Conservation (phyloP, 2,797 vertebrate species). For the Helostoma temminkii region DNA sequence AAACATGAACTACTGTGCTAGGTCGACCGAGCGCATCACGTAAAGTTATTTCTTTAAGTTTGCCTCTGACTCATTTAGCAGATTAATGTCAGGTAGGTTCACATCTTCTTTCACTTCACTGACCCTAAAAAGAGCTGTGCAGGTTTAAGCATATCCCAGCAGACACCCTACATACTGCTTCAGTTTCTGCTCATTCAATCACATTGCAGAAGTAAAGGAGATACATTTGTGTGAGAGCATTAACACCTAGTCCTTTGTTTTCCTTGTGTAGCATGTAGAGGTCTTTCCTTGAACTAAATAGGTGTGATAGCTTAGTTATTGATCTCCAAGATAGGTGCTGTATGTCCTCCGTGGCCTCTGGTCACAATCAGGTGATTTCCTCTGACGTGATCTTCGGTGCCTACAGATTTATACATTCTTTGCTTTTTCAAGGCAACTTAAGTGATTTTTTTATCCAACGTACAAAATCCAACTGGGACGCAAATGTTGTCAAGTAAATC, state of each 20-base stretch:
- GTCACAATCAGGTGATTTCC: not conserved
- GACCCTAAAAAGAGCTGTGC: conserved; percentile 23
- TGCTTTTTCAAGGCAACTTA: not conserved
- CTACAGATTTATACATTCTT: not conserved
- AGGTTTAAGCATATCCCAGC: conserved; percentile 38
- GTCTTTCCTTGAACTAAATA: conserved; percentile 16
- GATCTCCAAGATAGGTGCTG: conserved; percentile 37
- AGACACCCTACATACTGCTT: conserved; percentile 21
- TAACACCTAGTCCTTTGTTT: conserved; percentile 35
- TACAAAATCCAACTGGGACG: not conserved
- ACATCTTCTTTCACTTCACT: conserved; percentile 34
- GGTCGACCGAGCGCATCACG: conserved; percentile 17
- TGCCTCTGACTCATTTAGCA: conserved; percentile 52
- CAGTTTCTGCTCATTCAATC: conserved; percentile 51
- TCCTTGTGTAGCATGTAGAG: conserved; percentile 23
- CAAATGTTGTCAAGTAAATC: not conserved
- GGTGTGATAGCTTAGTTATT: conserved; percentile 41
- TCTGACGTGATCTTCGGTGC: not conserved
- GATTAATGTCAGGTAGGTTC: conserved; percentile 40
- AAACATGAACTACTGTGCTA: conserved; percentile 20
- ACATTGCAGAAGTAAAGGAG: conserved; percentile 26
- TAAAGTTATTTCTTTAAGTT: conserved; percentile 41
- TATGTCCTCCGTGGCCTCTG: conserved; percentile 15
- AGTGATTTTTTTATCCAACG: conserved; percentile 13
- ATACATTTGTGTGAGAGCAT: conserved; percentile 23